phyloP scores from a whole-genome alignment of 2,888 invertebrate genomes.

The Lypha dubia region DNA sequence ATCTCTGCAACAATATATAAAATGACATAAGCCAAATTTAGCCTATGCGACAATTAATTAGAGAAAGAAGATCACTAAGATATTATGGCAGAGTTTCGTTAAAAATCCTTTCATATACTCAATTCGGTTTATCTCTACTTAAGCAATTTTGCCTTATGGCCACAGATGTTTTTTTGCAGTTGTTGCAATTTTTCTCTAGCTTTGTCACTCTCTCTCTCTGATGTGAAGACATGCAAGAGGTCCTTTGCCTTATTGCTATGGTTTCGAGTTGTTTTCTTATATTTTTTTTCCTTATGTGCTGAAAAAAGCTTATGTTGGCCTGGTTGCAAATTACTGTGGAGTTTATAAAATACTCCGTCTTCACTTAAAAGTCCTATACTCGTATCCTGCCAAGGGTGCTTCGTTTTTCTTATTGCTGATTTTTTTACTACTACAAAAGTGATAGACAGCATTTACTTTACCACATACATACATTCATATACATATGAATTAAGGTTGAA shows the following conservation, averaged over 20 bases:
- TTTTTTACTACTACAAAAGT: slow-evolving; percentile 23
- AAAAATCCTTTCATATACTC: no score
- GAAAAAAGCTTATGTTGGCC: slow-evolving; percentile 32
- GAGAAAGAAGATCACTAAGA: no score
- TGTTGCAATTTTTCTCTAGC: background rate
- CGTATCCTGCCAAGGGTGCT: background rate
- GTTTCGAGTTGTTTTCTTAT: slow-evolving; percentile 18
- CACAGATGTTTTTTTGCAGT: slow-evolving; percentile 36
- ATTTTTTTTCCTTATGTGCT: background rate
- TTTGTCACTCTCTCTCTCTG: background rate
- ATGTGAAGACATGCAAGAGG: slow-evolving; percentile 31
- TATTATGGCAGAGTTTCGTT: no score
- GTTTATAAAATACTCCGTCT: background rate
- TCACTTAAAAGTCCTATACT: background rate
- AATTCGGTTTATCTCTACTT: no score
- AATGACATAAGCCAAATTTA: no score
- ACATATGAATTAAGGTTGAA: slow-evolving; percentile 32
- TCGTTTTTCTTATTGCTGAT: background rate
- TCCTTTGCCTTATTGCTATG: slow-evolving; percentile 46
- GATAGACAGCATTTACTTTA: slow-evolving; percentile 46
- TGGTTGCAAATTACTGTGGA: slow-evolving; percentile 37
- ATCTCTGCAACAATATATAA: no score
- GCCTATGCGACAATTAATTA: no score
- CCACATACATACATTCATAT: no score
- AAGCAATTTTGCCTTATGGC: no score